Evolutionary conservation across 2,113 vertebrate genomes (phyloP), one percentile per base, ranked within the genome.

Genomic region (Passer domesticus): DNA sequence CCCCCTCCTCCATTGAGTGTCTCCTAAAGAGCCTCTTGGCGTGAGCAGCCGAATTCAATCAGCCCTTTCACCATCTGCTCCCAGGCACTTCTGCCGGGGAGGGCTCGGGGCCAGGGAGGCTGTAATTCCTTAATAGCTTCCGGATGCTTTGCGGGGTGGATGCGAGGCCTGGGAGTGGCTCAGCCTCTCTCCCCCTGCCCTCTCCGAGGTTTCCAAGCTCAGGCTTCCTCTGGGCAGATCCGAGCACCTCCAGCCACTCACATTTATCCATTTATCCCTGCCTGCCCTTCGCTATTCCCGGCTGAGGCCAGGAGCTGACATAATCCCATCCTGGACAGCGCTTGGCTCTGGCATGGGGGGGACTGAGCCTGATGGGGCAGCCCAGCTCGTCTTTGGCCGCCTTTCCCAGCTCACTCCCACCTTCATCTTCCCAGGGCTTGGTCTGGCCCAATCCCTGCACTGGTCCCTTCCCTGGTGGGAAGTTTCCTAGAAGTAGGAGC

Each of bases 91-190:
- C 92, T 88, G 95, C 90, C 0, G 13, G 52, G 87, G 94, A 95
- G 85, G 93, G 96, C 96, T 92, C 49, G 7, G 92, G 97, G 96
- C 95, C 96, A 97, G 92, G 43, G 84, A 79, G 96, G 74, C 97
- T 97, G 94, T 93, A 97, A 80, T 97, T 98, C 97, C 96, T 96
- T 97, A 95, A 97, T 97, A 92, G 97, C 96, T 97, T 98, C 97
- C 95, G 97, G 96, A 97, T 95, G 96, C 92, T 92, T 64, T 50
- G 7, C 67, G 13, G 88, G 46, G 83, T 67, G 81, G 95, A 95
- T 87, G 90, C 2, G 58, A 96, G 83, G 91, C 69, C 92, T 93
- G 53, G 0, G 22, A 84, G 87, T 46, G 72, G 25, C 87, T 77
- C 62, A 13, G 70, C 69, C 74, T 72, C 66, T 84, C 62, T 60